Conservation (phyloP, 2,888 invertebrate species). For the Stenchaetothrips biformis region DNA sequence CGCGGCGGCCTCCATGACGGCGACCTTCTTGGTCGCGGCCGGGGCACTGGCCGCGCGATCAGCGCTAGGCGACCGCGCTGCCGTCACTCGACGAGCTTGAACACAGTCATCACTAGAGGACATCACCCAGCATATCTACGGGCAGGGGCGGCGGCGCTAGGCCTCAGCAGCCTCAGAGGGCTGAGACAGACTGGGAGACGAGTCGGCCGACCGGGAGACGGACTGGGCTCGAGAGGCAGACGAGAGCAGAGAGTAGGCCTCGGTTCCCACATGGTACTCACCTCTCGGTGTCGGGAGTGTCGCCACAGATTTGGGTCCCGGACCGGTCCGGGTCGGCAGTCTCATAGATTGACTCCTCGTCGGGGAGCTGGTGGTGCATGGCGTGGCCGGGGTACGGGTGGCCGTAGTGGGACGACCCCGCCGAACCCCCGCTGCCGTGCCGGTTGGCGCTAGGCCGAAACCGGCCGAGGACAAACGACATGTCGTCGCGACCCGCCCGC, state of each 20-base stretch:
- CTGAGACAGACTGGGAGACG: no score
- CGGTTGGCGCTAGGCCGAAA: constrained; percentile 52
- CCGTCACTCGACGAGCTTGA: constrained; percentile 69
- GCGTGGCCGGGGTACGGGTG: constrained; percentile 52
- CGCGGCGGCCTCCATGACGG: neutral
- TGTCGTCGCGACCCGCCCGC: constrained; percentile 57
- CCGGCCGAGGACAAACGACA: constrained; percentile 64
- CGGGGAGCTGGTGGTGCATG: constrained; percentile 57
- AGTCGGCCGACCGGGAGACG: constrained; percentile 29
- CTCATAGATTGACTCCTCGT: constrained; percentile 84
- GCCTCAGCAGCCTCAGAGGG: no score
- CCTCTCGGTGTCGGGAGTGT: constrained; percentile 87
- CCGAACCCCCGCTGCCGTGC: constrained; percentile 54
- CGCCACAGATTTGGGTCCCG: constrained; percentile 55
- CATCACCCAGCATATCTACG: constrained; percentile 51
- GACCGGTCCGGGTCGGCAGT: constrained; percentile 69
- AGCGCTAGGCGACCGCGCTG: constrained; percentile 80
- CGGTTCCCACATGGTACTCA: constrained; percentile 48
- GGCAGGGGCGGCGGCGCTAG: neutral
- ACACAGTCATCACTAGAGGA: constrained; percentile 96
- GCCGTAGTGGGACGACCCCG: constrained; percentile 47
- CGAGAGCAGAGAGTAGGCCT: constrained; percentile 25
- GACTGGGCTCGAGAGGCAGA: neutral
- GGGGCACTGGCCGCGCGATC: constrained; percentile 60
- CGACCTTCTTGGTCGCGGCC: constrained; percentile 37